Percentiles rank a stretch among this genome's conserved stretches.
These are phyloP conservation scores for Perca flavescens DNA, from an alignment of 2,113 vertebrate species.

Conservation along the genomic window DNA sequence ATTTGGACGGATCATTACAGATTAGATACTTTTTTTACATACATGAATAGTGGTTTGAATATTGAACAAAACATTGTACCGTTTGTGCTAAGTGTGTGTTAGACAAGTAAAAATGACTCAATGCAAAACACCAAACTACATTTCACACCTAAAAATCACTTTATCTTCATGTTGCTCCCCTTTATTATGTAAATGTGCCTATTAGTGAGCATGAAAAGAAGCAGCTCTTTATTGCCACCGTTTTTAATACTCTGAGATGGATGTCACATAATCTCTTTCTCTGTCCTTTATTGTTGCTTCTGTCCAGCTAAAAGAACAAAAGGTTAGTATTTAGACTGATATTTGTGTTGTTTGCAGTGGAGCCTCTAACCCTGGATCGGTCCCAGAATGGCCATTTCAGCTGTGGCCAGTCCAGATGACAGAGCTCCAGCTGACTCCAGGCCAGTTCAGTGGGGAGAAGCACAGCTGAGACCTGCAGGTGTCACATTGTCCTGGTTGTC, in stretches of 20 bases:
- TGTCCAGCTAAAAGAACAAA: conserved; percentile 53
- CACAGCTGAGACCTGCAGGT: conserved; percentile 79
- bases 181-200: conserved; percentile 11
- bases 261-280: conserved; percentile 10
- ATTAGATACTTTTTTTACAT: background rate
- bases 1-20: background rate
- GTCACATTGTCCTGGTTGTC: conserved; percentile 81
- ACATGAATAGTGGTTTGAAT: background rate
- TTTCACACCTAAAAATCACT: background rate
- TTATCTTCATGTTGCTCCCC: conserved; percentile 9
- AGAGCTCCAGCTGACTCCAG: conserved; percentile 74
- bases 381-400: conserved; percentile 58
- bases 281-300: conserved; percentile 15
- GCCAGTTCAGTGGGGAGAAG: conserved; percentile 71
- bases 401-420: conserved; percentile 69
- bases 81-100: background rate
- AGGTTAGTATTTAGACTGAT: conserved; percentile 51
- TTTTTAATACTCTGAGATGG: conserved; percentile 15
- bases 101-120: background rate
- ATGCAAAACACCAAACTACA: conserved; percentile 1
- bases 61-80: background rate
- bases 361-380: conserved; percentile 57
- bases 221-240: background rate
- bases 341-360: conserved; percentile 39
- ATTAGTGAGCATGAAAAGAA: background rate